Percentiles rank a stretch among this genome's conserved stretches.
Evolutionary conservation across 2,888 invertebrate species (phyloP).

Genomic region (Acrocera orbiculus): DNA sequence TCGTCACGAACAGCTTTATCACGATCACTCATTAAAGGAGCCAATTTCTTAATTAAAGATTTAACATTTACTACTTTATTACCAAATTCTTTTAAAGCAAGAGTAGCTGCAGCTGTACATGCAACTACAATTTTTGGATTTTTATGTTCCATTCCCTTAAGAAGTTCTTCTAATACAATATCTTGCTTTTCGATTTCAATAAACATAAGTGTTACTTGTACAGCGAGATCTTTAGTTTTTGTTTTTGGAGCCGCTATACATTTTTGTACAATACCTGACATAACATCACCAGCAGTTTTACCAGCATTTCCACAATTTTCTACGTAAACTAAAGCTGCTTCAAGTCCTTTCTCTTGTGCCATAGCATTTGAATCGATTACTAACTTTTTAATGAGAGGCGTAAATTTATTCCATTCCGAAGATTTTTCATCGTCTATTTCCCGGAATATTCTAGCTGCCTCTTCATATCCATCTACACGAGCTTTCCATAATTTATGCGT

Average conservation of each 20-base stretch:
- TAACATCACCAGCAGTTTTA: constrained; percentile 77
- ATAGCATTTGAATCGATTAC: constrained; percentile 85
- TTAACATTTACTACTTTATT: constrained; percentile 79
- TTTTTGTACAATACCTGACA: constrained; percentile 74
- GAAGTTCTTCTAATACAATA: constrained; percentile 68
- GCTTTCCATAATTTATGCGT: constrained; percentile 95
- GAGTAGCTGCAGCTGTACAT: constrained; percentile 56
- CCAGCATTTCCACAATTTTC: constrained; percentile 79
- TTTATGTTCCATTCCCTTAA: constrained; percentile 88
- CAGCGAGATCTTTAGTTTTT: constrained; percentile 78
- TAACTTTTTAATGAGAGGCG: constrained; percentile 85
- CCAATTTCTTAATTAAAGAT: constrained; percentile 73
- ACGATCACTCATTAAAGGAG: constrained; percentile 68
- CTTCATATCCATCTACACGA: constrained; percentile 83
- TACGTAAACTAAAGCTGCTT: constrained; percentile 76
- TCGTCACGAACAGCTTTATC: constrained; percentile 87
- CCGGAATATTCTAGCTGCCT: constrained; percentile 73
- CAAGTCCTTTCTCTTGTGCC: constrained; percentile 90
- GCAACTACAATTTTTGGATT: constrained; percentile 89
- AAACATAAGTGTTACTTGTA: constrained; percentile 82
- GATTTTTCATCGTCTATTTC: constrained; percentile 85
- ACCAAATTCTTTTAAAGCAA: constrained; percentile 76
- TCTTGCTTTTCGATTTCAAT: constrained; percentile 94
- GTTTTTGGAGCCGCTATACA: constrained; percentile 83
- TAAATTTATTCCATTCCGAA: constrained; percentile 81